These are phyloP conservation scores for Falco punctatus DNA, from an alignment of 2,113 vertebrate genomes.

Conservation along the genomic window DNA sequence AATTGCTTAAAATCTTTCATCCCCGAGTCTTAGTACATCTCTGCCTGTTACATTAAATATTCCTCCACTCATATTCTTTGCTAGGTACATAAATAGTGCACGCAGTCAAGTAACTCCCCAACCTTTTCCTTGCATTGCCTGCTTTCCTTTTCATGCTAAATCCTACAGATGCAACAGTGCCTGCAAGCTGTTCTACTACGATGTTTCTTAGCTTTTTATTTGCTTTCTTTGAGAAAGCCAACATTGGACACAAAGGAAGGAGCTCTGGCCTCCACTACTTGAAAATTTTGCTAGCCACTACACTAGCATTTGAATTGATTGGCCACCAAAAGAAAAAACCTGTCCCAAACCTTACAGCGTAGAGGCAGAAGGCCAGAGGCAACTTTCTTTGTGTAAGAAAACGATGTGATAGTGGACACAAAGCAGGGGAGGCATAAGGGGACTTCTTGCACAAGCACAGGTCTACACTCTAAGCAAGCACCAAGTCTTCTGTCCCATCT, in stretches of 20 bases:
- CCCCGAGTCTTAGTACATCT: not conserved
- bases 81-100: not conserved
- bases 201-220: not conserved
- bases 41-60: not conserved
- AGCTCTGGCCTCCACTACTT: not conserved
- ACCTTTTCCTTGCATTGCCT: not conserved
- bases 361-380: not conserved
- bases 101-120: not conserved
- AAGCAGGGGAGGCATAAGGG: not conserved
- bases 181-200: not conserved
- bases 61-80: not conserved
- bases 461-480: not conserved
- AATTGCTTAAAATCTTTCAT: slow-evolving; percentile 1
- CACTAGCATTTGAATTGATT: not conserved
- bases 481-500: not conserved
- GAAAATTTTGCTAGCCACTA: not conserved
- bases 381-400: not conserved
- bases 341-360: not conserved
- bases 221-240: not conserved
- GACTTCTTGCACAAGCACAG: not conserved
- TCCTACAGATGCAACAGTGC: not conserved
- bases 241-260: not conserved
- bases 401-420: not conserved
- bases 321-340: not conserved
- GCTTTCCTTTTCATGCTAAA: not conserved